A percentile compares a stretch with the other conserved stretches of the same genome.
Conservation (phyloP, 2,888 invertebrate genomes). For the Pandemis heparana region DNA sequence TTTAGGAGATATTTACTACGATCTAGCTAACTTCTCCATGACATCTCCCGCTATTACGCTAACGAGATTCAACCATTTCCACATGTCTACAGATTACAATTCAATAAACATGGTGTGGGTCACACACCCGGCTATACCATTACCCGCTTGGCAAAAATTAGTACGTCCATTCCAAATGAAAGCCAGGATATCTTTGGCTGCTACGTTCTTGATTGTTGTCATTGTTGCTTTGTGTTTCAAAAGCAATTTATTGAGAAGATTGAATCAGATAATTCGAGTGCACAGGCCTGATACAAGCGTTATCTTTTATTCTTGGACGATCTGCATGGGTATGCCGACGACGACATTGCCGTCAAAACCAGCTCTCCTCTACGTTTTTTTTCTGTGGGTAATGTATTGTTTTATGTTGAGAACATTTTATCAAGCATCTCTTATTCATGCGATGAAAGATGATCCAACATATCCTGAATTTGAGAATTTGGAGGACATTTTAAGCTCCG, state of each 20-base stretch:
- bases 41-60: conserved; percentile 69
- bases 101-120: conserved; percentile 63
- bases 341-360: conserved; percentile 61
- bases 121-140: conserved; percentile 59
- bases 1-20: conserved; percentile 66
- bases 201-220: conserved; percentile 61
- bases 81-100: conserved; percentile 65
- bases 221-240: conserved; percentile 56
- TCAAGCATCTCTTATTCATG: conserved; percentile 70
- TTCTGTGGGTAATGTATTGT: conserved; percentile 73
- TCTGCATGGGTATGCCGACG: conserved; percentile 70
- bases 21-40: conserved; percentile 74
- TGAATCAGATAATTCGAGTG: conserved; percentile 47
- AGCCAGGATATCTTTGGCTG: conserved; percentile 57
- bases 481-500: conserved; percentile 62
- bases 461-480: conserved; percentile 60
- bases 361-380: conserved; percentile 55
- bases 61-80: conserved; percentile 61
- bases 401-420: conserved; percentile 72
- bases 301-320: conserved; percentile 66
- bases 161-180: conserved; percentile 62
- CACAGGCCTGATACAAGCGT: conserved; percentile 51
- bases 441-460: conserved; percentile 66
- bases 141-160: conserved; percentile 68
- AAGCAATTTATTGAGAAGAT: conserved; percentile 50